Conservation (phyloP, 2,888 invertebrate species). For the Meliscaeva auricollis region DNA sequence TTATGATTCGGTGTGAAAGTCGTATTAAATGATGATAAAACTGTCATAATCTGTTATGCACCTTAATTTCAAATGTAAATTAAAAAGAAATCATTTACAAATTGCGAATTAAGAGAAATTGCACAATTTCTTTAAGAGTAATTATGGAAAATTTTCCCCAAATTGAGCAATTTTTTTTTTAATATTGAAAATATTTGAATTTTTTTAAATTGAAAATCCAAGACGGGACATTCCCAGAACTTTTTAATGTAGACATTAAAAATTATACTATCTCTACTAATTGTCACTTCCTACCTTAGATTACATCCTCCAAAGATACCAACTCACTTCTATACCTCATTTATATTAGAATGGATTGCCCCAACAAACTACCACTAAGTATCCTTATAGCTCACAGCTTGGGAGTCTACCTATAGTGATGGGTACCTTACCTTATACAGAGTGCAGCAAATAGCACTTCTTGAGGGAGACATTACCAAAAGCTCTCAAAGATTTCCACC, state of each 20-base stretch:
- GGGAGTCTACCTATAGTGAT: background rate
- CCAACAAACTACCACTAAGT: conserved; percentile 63
- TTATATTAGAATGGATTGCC: conserved; percentile 33
- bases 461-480: conserved; percentile 75
- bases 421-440: background rate
- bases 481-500: conserved; percentile 73
- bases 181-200: background rate
- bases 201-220: background rate
- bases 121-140: too few relatives aligned
- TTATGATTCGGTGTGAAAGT: too few relatives aligned
- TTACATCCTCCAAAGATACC: conserved; percentile 8
- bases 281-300: conserved; percentile 55
- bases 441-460: conserved; percentile 60
- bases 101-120: too few relatives aligned
- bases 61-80: too few relatives aligned
- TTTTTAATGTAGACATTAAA: background rate
- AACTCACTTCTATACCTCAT: conserved; percentile 8
- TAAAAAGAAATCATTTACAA: too few relatives aligned
- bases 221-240: background rate
- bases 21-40: too few relatives aligned
- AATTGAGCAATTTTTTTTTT: background rate
- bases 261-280: conserved; percentile 42
- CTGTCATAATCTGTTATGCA: too few relatives aligned
- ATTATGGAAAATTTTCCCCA: too few relatives aligned
- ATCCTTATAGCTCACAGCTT: conserved; percentile 37